phyloP scores from a whole-genome alignment of 2,113 vertebrate genomes.

The Lucifuga dentata region DNA sequence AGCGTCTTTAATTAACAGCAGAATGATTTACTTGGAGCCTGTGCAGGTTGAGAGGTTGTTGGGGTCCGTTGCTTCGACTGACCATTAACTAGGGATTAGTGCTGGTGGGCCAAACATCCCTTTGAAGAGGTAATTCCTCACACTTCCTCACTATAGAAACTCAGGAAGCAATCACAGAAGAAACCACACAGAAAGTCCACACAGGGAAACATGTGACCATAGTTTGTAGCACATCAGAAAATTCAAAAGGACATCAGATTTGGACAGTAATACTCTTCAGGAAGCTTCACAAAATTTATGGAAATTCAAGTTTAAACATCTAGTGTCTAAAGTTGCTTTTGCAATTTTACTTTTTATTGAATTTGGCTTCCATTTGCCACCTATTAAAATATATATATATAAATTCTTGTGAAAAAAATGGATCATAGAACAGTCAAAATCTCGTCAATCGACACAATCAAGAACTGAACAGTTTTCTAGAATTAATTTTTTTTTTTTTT shows the following conservation, averaged over 20 bases:
- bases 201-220: constrained; percentile 42
- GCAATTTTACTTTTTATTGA: too few species aligned
- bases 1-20: constrained; percentile 41
- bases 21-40: constrained; percentile 66
- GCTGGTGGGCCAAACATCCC: constrained; percentile 73
- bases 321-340: too few species aligned
- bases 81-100: constrained; percentile 82
- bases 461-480: too few species aligned
- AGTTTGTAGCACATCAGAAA: constrained; percentile 39
- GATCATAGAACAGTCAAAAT: too few species aligned
- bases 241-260: constrained; percentile 60
- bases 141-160: constrained; percentile 75
- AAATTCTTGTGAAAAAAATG: too few species aligned
- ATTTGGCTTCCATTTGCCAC: too few species aligned
- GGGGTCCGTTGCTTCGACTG: constrained; percentile 73
- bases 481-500: too few species aligned
- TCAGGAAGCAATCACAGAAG: constrained; percentile 75
- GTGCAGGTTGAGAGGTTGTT: constrained; percentile 67
- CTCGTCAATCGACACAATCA: too few species aligned
- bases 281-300: too few species aligned
- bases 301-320: too few species aligned
- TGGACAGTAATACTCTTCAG: constrained; percentile 7
- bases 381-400: too few species aligned
- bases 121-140: constrained; percentile 76
- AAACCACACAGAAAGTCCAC: constrained; percentile 64